Evolutionary conservation across 2,113 vertebrate species (phyloP).

Genomic region (Dipodomys stephensi): DNA sequence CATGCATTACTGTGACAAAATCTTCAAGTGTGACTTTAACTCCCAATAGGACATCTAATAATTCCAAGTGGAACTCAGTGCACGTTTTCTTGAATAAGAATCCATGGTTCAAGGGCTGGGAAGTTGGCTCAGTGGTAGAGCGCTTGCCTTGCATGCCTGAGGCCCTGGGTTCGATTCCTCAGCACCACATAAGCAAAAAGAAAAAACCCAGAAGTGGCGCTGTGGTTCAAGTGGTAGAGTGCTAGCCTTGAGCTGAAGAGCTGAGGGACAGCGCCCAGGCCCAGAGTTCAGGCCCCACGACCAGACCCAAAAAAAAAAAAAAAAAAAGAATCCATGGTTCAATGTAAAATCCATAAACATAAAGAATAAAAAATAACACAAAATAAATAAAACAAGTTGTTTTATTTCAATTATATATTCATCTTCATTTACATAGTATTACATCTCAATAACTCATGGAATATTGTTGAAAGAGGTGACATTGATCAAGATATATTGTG

Average conservation of each 20-base stretch:
- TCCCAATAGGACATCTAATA: not conserved
- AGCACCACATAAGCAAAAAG: no score
- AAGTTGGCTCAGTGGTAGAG: no score
- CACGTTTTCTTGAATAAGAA: not conserved
- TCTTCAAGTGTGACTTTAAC: not conserved
- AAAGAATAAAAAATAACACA: not conserved
- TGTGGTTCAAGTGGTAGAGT: no score
- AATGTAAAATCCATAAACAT: not conserved
- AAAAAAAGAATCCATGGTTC: not conserved
- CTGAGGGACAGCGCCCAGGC: no score
- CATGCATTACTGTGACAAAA: not conserved
- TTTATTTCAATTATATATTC: not conserved
- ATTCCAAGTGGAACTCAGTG: not conserved
- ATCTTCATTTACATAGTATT: not conserved
- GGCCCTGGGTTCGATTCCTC: no score
- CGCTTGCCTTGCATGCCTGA: no score
- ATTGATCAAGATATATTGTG: no score
- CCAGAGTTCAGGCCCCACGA: no score
- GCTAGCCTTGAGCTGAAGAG: no score
- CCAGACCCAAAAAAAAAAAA: no score
- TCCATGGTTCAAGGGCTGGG: not conserved
- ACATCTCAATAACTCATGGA: not conserved
- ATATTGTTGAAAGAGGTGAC: no score
- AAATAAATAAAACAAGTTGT: not conserved
- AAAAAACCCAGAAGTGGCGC: no score